phyloP scores from a whole-genome alignment of 2,888 invertebrate genomes.

The Chloroclysta siterata region DNA sequence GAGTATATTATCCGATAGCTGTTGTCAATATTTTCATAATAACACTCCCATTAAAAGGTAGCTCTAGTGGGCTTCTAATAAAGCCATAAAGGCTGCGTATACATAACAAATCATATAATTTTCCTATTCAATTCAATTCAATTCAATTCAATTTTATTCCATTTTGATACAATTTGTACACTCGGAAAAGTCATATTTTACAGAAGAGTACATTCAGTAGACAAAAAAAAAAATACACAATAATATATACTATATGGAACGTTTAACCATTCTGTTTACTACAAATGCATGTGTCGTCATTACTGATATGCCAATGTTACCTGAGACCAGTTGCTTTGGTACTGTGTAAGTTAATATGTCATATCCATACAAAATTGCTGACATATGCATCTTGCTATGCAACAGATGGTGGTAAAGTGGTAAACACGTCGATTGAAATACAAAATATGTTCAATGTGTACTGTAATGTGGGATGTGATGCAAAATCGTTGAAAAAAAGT shows the following conservation, averaged over 20 bases:
- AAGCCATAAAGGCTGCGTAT: conserved; percentile 10
- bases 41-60: conserved; percentile 30
- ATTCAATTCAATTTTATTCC: too few relatives aligned
- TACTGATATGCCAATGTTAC: conserved; percentile 44
- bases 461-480: conserved; percentile 76
- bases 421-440: conserved; percentile 36
- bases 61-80: conserved; percentile 14
- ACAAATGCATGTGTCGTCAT: conserved; percentile 42
- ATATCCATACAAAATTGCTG: neutral
- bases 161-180: too few relatives aligned
- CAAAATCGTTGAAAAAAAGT: conserved; percentile 60
- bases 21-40: neutral
- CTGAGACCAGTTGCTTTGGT: conserved; percentile 12
- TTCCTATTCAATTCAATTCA: too few relatives aligned
- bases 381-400: neutral
- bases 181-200: too few relatives aligned
- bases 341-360: neutral
- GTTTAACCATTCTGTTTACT: conserved; percentile 53
- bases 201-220: too few relatives aligned
- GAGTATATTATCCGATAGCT: conserved; percentile 7
- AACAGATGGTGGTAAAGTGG: neutral
- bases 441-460: conserved; percentile 75
- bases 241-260: too few relatives aligned
- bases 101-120: conserved; percentile 28
- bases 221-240: too few relatives aligned